These are phyloP conservation scores for Sycophila sp. DNA, from an alignment of 1,140 invertebrate genomes.

Conservation along the genomic window DNA sequence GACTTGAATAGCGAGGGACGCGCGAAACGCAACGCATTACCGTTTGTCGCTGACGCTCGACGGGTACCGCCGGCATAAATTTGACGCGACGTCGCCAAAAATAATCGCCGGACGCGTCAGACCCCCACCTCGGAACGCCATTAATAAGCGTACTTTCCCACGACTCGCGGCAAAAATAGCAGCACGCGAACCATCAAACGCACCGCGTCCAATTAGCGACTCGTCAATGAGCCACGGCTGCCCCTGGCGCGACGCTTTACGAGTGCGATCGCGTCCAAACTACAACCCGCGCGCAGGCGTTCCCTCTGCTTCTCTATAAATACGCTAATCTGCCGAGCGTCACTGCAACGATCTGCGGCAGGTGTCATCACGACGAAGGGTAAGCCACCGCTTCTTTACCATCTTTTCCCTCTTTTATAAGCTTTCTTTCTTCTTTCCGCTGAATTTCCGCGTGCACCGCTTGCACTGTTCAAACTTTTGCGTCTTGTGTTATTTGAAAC, in stretches of 20 bases:
- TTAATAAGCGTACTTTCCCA: conserved; percentile 19
- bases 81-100: conserved; percentile 1
- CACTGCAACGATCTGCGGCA: not conserved
- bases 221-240: not conserved
- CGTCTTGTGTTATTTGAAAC: no score
- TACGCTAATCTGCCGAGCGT: not conserved
- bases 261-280: no score
- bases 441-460: not conserved
- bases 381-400: no score
- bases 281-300: no score
- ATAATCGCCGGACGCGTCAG: not conserved
- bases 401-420: no score
- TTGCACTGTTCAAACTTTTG: no score
- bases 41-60: no score
- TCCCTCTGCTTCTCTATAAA: not conserved
- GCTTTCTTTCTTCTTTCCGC: not conserved
- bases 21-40: no score
- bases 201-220: conserved; percentile 9
- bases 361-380: not conserved
- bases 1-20: no score
- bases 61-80: not conserved
- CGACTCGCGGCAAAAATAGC: not conserved
- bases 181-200: not conserved
- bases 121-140: not conserved
- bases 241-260: not conserved